A percentile compares a stretch with the other conserved stretches of the same genome.
Evolutionary conservation across 1,140 invertebrate genomes (phyloP).

Genomic region (Asbolus verrucosus): DNA sequence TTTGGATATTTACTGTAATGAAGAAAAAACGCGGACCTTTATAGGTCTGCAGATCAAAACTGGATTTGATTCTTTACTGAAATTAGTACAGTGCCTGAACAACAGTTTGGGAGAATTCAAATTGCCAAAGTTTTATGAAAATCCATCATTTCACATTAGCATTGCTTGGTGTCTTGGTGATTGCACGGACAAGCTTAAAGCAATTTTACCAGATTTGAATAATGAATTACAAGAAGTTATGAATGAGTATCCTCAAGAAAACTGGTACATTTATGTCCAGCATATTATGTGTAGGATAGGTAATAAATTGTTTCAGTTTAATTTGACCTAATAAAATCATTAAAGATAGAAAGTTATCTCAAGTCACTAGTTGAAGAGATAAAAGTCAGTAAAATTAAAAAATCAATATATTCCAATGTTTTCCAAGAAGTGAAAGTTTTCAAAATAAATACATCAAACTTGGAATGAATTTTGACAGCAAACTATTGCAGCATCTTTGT

Average conservation of each 20-base stretch:
- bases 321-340: too few relatives aligned
- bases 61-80: slow-evolving; percentile 67
- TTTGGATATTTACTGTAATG: slow-evolving; percentile 78
- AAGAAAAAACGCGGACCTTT: slow-evolving; percentile 81
- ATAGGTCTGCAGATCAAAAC: slow-evolving; percentile 72
- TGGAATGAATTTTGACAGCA: too few relatives aligned
- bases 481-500: too few relatives aligned
- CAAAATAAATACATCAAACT: too few relatives aligned
- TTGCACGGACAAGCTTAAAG: slow-evolving; percentile 66
- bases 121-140: slow-evolving; percentile 74
- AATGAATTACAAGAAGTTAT: slow-evolving; percentile 64
- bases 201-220: slow-evolving; percentile 65
- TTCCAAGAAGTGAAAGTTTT: too few relatives aligned
- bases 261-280: slow-evolving; percentile 61
- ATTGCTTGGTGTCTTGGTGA: slow-evolving; percentile 76
- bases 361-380: too few relatives aligned
- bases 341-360: too few relatives aligned
- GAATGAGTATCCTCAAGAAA: slow-evolving; percentile 52
- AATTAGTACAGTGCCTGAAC: slow-evolving; percentile 71
- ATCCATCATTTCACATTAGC: slow-evolving; percentile 79
- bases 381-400: too few relatives aligned
- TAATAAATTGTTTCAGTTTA: slow-evolving; percentile 65
- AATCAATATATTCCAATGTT: too few relatives aligned
- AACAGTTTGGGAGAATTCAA: slow-evolving; percentile 74
- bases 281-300: slow-evolving; percentile 65